Evolutionary conservation across 2,797 vertebrate genomes (phyloP).

Genomic region (Phaenicophaeus curvirostris): DNA sequence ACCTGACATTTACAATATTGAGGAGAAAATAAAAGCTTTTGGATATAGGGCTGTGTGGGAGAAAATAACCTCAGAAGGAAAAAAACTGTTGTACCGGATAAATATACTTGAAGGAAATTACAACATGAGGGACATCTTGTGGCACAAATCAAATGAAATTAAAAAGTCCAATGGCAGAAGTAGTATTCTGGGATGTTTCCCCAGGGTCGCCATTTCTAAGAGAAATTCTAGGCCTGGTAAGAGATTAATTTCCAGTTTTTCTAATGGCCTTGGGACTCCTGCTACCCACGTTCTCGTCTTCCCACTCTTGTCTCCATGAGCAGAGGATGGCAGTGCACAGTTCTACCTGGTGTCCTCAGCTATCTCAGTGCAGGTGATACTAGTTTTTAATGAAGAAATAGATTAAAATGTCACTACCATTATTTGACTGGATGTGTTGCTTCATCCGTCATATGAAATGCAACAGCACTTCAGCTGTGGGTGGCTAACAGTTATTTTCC

Average conservation of each 20-base stretch:
- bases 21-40: slow-evolving; percentile 25
- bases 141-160: slow-evolving; percentile 7
- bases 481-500: slow-evolving; percentile 37
- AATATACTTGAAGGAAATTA: slow-evolving; percentile 38
- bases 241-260: neutral
- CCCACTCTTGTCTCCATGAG: neutral
- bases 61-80: neutral
- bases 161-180: neutral
- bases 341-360: neutral
- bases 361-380: neutral
- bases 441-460: neutral
- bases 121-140: slow-evolving; percentile 33
- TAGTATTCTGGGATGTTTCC: neutral
- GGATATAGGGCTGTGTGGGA: slow-evolving; percentile 8
- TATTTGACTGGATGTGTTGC: slow-evolving; percentile 13
- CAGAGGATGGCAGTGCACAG: neutral
- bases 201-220: neutral
- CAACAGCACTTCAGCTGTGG: slow-evolving; percentile 26
- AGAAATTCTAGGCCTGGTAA: neutral
- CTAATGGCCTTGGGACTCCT: neutral
- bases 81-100: slow-evolving; percentile 7
- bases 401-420: neutral
- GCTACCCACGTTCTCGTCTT: neutral
- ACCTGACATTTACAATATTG: slow-evolving; percentile 6
- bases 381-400: slow-evolving; percentile 17